Conservation (phyloP, 2,113 vertebrate species). For the Ifrita kowaldi region DNA sequence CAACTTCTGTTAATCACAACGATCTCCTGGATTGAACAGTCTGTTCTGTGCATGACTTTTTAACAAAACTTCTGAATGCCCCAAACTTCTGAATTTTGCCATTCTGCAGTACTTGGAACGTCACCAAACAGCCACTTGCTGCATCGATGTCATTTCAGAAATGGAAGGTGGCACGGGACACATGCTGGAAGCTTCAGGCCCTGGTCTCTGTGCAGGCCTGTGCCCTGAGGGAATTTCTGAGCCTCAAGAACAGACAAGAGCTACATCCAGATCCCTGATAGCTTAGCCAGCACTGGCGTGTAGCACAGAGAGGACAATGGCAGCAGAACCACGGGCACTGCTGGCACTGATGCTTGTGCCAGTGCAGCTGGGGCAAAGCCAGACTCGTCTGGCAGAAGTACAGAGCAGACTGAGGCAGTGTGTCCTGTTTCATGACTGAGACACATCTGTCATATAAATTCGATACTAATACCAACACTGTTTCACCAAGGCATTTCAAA, state of each 20-base stretch:
- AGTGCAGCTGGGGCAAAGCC: constrained; percentile 9
- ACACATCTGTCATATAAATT: constrained; percentile 1
- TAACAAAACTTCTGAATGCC: background rate
- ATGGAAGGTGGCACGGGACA: background rate
- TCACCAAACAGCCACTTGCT: background rate
- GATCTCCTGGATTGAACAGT: background rate
- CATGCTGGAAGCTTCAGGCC: accelerated
- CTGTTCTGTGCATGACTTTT: background rate
- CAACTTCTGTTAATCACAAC: background rate
- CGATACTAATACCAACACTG: background rate
- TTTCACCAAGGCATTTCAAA: background rate
- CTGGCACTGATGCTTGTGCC: background rate
- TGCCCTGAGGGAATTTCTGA: background rate
- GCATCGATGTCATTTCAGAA: background rate
- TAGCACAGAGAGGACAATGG: background rate
- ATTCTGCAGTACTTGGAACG: background rate
- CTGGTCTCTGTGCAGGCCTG: background rate
- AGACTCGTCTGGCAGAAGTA: constrained; percentile 14
- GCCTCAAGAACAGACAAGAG: background rate
- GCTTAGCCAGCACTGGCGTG: background rate
- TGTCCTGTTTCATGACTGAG: constrained; percentile 9
- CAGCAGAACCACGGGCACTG: background rate
- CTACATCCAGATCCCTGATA: background rate
- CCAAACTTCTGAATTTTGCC: background rate
- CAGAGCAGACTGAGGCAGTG: background rate